A percentile compares a stretch with the other conserved stretches of the same genome.
These are phyloP conservation scores for Limosa lapponica DNA, from an alignment of 2,797 vertebrate genomes.

Conservation along the genomic window DNA sequence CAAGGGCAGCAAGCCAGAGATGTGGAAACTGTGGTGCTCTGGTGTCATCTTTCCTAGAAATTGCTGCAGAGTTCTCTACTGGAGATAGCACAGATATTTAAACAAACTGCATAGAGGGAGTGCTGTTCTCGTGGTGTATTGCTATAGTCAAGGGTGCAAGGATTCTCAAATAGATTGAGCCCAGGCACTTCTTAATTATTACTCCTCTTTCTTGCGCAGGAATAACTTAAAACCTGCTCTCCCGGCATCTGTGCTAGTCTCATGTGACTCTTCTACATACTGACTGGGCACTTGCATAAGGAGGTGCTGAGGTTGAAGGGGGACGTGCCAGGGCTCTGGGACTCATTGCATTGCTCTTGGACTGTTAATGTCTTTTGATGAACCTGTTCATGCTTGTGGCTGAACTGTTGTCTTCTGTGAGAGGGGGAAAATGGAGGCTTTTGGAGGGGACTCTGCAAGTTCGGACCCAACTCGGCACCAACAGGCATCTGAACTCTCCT, in stretches of 20 bases:
- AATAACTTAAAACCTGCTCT: slow-evolving; percentile 35
- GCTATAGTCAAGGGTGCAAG: background rate
- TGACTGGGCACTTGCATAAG: background rate
- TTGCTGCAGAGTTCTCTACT: background rate
- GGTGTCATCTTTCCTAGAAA: slow-evolving; percentile 57
- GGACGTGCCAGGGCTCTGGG: background rate
- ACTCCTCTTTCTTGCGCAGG: background rate
- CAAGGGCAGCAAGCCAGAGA: slow-evolving; percentile 32
- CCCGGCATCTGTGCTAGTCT: slow-evolving; percentile 2
- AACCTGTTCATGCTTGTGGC: background rate
- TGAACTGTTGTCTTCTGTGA: background rate
- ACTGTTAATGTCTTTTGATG: background rate
- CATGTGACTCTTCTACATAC: slow-evolving; percentile 16
- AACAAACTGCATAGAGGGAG: background rate
- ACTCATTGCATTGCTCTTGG: background rate
- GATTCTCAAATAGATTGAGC: background rate
- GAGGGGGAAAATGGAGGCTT: background rate
- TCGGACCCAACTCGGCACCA: background rate
- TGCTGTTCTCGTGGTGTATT: background rate
- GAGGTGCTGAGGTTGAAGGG: background rate
- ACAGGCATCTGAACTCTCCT: background rate
- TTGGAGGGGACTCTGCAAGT: background rate
- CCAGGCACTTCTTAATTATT: background rate
- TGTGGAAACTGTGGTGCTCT: slow-evolving; percentile 21
- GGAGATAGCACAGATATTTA: background rate